phyloP scores from a whole-genome alignment of 1,140 invertebrate species.

The Drosophila bocqueti region DNA sequence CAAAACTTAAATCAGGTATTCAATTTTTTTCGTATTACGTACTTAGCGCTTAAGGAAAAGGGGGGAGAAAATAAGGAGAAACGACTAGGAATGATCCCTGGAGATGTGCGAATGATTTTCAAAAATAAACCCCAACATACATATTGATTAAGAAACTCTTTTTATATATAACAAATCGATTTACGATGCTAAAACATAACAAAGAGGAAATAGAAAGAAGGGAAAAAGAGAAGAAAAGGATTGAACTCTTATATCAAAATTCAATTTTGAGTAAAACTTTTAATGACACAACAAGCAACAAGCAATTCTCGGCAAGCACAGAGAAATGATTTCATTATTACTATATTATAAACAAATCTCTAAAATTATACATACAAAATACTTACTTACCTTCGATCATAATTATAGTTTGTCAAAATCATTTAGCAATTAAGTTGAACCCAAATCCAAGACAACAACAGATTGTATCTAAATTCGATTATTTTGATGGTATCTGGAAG shows the following conservation, averaged over 20 bases:
- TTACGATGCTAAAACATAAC: slow-evolving; percentile 56
- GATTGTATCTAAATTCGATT: slow-evolving; percentile 45
- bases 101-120: slow-evolving; percentile 40
- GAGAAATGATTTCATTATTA: slow-evolving; percentile 44
- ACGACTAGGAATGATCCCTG: slow-evolving; percentile 45
- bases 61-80: slow-evolving; percentile 14
- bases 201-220: not conserved
- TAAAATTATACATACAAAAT: slow-evolving; percentile 21
- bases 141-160: slow-evolving; percentile 67
- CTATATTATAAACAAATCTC: slow-evolving; percentile 14
- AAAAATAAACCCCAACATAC: slow-evolving; percentile 30
- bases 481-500: slow-evolving; percentile 45
- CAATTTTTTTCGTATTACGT: slow-evolving; percentile 73
- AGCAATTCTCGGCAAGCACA: slow-evolving; percentile 37
- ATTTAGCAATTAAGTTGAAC: slow-evolving; percentile 60
- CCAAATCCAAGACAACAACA: slow-evolving; percentile 15
- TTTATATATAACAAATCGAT: slow-evolving; percentile 58
- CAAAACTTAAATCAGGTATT: slow-evolving; percentile 82
- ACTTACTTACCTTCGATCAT: slow-evolving; percentile 32
- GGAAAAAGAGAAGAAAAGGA: slow-evolving; percentile 2
- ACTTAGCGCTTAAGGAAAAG: slow-evolving; percentile 44
- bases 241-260: slow-evolving; percentile 81
- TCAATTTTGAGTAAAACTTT: slow-evolving; percentile 76
- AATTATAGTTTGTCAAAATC: slow-evolving; percentile 49
- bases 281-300: slow-evolving; percentile 34